A percentile compares a stretch with the other conserved stretches of the same genome.
Evolutionary conservation across 2,113 vertebrate species (phyloP).

Genomic region (Dasypus novemcinctus): DNA sequence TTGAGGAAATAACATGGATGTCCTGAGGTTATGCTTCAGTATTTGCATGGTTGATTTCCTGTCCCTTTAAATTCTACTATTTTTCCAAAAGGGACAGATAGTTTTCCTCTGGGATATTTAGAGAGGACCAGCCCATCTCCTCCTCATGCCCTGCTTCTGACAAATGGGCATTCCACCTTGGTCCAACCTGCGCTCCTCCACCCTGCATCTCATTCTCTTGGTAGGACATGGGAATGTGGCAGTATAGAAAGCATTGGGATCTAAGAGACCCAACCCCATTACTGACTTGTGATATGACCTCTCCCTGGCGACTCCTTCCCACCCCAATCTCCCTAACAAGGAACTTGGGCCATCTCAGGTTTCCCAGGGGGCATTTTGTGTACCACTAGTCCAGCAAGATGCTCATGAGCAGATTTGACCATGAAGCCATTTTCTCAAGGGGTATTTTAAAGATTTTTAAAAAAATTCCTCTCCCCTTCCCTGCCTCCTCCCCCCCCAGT

Average conservation of each 20-base stretch:
- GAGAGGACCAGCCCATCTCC: not conserved
- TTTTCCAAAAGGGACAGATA: not conserved
- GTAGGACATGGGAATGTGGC: not conserved
- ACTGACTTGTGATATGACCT: not conserved
- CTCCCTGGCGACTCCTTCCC: not conserved
- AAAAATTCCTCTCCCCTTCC: no score
- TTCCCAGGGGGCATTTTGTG: not conserved
- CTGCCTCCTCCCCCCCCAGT: no score
- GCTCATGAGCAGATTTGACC: not conserved
- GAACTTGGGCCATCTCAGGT: not conserved
- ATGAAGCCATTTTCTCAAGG: not conserved
- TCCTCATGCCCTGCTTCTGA: not conserved
- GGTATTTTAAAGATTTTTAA: no score
- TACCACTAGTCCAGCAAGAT: not conserved
- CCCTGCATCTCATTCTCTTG: not conserved
- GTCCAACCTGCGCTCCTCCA: rapidly evolving
- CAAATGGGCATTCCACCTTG: not conserved
- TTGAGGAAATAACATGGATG: not conserved
- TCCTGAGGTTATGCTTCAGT: not conserved
- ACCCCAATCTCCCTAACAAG: not conserved
- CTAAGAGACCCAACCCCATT: not conserved
- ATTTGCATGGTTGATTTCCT: not conserved
- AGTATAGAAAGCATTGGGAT: not conserved
- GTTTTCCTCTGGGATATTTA: not conserved
- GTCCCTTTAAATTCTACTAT: not conserved